phyloP scores from a whole-genome alignment of 2,888 invertebrate genomes.

The Lottia gigantea region DNA sequence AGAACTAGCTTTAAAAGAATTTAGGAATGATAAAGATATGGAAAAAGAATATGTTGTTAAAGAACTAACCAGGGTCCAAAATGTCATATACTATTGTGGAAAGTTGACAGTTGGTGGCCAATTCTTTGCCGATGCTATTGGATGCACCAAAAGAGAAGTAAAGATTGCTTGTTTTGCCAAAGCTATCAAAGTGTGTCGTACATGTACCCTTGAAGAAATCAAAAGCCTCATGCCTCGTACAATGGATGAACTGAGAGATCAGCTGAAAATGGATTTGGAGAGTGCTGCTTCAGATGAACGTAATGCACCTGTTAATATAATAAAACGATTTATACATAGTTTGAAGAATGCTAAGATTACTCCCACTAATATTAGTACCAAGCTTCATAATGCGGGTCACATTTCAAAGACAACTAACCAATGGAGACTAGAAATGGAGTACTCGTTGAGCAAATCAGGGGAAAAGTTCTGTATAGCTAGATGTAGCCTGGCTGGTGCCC shows the following conservation, averaged over 20 bases:
- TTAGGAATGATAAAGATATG: not conserved
- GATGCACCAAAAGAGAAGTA: not conserved
- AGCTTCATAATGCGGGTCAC: not conserved
- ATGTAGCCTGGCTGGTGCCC: not conserved
- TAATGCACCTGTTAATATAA: not conserved
- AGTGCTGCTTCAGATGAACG: not conserved
- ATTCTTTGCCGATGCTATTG: not conserved
- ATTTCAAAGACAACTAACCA: not conserved
- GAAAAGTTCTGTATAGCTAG: not conserved
- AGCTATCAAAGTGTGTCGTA: constrained; percentile 1
- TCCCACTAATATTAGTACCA: not conserved
- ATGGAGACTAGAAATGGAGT: not conserved
- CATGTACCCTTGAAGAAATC: not conserved
- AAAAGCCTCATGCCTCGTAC: not conserved
- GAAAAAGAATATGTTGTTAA: not conserved
- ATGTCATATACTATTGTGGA: not conserved
- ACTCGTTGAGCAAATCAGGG: not conserved
- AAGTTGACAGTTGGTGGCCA: not conserved
- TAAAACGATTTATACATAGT: not conserved
- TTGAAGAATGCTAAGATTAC: not conserved
- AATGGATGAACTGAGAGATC: not conserved
- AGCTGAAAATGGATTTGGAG: not conserved
- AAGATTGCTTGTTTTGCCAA: not conserved
- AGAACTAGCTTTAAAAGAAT: not conserved
- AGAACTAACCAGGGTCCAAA: not conserved